Conservation (phyloP, 1,140 invertebrate species). For the Drosophila auraria region DNA sequence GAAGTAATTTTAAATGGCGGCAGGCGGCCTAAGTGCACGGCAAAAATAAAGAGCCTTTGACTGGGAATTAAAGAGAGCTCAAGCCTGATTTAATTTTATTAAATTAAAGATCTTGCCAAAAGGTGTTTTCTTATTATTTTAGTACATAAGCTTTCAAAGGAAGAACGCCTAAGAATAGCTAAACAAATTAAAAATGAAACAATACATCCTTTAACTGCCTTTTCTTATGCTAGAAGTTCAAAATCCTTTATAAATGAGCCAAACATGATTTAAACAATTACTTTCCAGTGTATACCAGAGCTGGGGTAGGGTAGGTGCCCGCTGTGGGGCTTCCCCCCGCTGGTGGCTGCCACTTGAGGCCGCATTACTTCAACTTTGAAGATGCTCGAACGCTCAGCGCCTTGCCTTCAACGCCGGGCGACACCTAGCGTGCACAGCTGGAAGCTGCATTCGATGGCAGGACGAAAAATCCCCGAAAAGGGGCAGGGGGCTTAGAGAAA, state of each 20-base stretch:
- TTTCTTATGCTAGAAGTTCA: background rate
- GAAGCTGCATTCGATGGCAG: slow-evolving; percentile 50
- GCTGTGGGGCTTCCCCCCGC: slow-evolving; percentile 10
- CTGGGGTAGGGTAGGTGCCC: background rate
- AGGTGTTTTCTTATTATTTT: background rate
- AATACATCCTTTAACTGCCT: background rate
- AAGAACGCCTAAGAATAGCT: too few species aligned
- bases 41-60: background rate
- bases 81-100: background rate
- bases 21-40: slow-evolving; percentile 50
- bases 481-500: too few species aligned
- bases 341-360: slow-evolving; percentile 79
- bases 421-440: slow-evolving; percentile 81
- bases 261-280: background rate
- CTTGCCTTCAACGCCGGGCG: slow-evolving; percentile 51
- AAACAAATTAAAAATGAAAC: background rate
- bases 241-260: background rate
- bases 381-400: slow-evolving; percentile 66
- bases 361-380: slow-evolving; percentile 82
- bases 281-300: background rate
- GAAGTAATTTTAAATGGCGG: slow-evolving; percentile 80
- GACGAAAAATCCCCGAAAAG: slow-evolving; percentile 4
- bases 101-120: background rate
- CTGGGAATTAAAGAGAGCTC: background rate
- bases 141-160: background rate